Evolutionary conservation across 2,113 vertebrate species (phyloP), one percentile per base, ranked within the genome.

Genomic region (Columba janthina): DNA sequence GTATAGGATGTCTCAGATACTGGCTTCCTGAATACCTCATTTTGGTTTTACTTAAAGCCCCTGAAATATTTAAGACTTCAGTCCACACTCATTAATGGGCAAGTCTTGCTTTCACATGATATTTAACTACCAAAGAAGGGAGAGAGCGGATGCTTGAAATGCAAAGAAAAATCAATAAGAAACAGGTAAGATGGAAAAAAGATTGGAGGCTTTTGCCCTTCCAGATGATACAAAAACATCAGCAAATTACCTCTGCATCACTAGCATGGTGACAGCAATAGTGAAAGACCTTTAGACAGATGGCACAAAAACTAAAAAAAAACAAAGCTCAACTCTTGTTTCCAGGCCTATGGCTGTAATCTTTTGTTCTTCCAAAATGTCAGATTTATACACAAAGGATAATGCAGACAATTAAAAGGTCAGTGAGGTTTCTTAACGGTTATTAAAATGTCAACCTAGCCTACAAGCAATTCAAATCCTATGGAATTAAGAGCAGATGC

Each of bases 361-460:
- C 72, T 90, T 71, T 88, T 93, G 61, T 69, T 92, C 72, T 95
- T 87, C 74, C 34, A 82, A 76, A 96, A 88, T 94, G 82, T 96
- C 94, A 95, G 64, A 74, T 93, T 58, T 64, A 32, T 32, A 88
- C 80, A 91, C 91, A 81, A 82, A 65, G 57, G 69, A 87, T 77
- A 96, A 90, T 31, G 58, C 77, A 90, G 75, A 70, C 54, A 96
- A 93, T 95, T 77, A 86, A 72, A 94, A 91, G 86, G 65, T 88
- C 70, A 78, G 28, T 54, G 65, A 76, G 76, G 86, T 82, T 93
- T 81, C 83, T 84, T 89, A 85, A 89, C 70, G 77, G 61, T 92
- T 96, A 94, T 92, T 89, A 92, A 95, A 96, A 93, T 86, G 70
- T 87, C 94, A 95, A 10, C 31, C 66, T 83, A 82, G 70, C 79